Conservation (phyloP, 2,113 vertebrate genomes). For the Cyanocitta stelleri region DNA sequence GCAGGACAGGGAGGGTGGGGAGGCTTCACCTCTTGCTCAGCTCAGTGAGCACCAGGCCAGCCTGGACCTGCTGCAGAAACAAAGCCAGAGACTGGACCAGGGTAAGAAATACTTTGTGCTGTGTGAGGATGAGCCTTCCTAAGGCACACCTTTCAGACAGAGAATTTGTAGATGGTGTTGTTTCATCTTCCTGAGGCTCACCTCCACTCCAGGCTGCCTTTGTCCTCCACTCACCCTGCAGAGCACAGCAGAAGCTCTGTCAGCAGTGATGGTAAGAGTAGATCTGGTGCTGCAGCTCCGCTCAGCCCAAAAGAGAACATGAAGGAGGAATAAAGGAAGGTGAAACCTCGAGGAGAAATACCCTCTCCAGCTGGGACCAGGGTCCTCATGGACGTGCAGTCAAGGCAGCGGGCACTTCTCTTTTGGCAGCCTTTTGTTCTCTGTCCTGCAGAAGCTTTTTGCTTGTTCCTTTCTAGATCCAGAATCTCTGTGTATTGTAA, state of each 20-base stretch:
- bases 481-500: neutral
- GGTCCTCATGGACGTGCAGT: neutral
- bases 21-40: neutral
- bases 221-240: neutral
- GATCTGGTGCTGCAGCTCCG: neutral
- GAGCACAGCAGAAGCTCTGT: neutral
- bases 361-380: neutral
- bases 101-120: neutral
- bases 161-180: neutral
- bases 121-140: neutral
- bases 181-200: neutral
- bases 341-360: neutral
- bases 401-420: neutral
- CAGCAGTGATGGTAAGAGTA: neutral
- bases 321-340: neutral
- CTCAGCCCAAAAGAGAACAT: neutral
- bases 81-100: neutral
- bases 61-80: neutral
- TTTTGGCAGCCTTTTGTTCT: neutral
- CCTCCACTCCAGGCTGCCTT: neutral
- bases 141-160: neutral
- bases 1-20: neutral
- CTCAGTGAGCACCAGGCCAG: neutral
- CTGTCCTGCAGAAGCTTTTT: neutral
- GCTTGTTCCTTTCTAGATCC: neutral